Evolutionary conservation across 1,140 invertebrate genomes (phyloP).

Genomic region (Drosophila orena): DNA sequence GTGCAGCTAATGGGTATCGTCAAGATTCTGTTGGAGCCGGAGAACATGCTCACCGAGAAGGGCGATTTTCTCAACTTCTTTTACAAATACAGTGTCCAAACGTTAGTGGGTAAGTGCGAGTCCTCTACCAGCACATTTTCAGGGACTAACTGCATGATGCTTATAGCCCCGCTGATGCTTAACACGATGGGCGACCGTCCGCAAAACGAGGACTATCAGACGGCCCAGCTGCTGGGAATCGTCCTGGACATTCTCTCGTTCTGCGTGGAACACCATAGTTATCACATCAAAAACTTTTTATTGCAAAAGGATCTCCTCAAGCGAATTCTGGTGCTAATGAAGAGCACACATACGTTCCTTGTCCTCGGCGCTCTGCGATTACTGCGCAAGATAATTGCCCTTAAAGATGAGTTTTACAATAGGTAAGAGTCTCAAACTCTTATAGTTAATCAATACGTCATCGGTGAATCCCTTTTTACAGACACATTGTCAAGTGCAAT

Average conservation of each 20-base stretch:
- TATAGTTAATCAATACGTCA: background rate
- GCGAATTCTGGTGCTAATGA: conserved; percentile 97
- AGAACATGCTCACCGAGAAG: conserved; percentile 99
- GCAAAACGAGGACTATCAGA: conserved; percentile 97
- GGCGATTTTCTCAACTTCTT: conserved; percentile 99
- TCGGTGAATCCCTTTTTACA: conserved; percentile 37
- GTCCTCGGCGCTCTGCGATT: conserved; percentile 98
- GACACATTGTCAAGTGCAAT: conserved; percentile 98
- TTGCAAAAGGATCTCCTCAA: conserved; percentile 98
- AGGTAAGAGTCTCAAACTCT: conserved; percentile 73
- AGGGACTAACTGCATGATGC: conserved; percentile 26
- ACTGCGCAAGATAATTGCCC: conserved; percentile 97
- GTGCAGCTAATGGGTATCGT: conserved; percentile 98
- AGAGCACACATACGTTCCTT: conserved; percentile 98
- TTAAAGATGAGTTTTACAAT: conserved; percentile 99
- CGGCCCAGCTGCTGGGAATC: conserved; percentile 96
- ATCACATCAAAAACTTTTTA: conserved; percentile 99
- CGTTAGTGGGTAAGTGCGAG: conserved; percentile 91
- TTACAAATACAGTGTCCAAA: conserved; percentile 99
- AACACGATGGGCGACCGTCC: conserved; percentile 96
- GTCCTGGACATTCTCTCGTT: conserved; percentile 99
- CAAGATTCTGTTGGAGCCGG: conserved; percentile 97
- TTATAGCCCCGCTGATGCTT: conserved; percentile 92
- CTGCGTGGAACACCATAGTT: conserved; percentile 99
- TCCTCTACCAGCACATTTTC: background rate